A percentile compares a stretch with the other conserved stretches of the same genome.
Conservation (phyloP, 1,140 invertebrate species). For the Drosophila punjabiensis region DNA sequence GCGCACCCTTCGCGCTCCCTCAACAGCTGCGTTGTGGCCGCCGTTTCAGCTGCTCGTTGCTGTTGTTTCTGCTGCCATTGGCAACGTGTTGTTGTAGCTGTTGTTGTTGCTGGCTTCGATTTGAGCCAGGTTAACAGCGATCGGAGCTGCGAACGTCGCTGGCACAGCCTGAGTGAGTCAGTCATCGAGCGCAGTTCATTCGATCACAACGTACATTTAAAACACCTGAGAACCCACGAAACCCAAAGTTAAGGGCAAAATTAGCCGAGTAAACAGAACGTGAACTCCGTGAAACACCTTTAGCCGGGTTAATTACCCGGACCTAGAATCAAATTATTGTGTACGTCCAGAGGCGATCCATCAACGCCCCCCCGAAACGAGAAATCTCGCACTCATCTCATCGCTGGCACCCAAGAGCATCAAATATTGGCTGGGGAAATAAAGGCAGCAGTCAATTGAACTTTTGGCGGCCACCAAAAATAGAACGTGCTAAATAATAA, state of each 20-base stretch:
- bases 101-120: constrained; percentile 22
- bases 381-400: constrained; percentile 25
- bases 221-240: not conserved
- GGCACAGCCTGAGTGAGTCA: constrained; percentile 67
- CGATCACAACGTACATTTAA: constrained; percentile 17
- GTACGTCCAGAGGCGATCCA: constrained; percentile 26
- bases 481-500: constrained; percentile 57
- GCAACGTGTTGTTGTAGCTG: constrained; percentile 12
- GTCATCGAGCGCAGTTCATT: constrained; percentile 66
- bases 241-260: not conserved
- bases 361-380: constrained; percentile 19
- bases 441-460: constrained; percentile 61
- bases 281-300: constrained; percentile 12
- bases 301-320: constrained; percentile 21
- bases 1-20: constrained; percentile 11
- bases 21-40: constrained; percentile 52
- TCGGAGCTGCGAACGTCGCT: constrained; percentile 33
- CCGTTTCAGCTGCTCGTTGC: constrained; percentile 34
- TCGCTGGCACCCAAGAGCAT: constrained; percentile 27
- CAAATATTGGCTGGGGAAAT: constrained; percentile 45
- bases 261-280: constrained; percentile 1
- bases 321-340: constrained; percentile 13
- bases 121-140: constrained; percentile 69
- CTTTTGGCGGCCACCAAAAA: constrained; percentile 54
- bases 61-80: constrained; percentile 21